Evolutionary conservation across 2,797 vertebrate genomes (phyloP).

Genomic region (Danio jaintianensis): DNA sequence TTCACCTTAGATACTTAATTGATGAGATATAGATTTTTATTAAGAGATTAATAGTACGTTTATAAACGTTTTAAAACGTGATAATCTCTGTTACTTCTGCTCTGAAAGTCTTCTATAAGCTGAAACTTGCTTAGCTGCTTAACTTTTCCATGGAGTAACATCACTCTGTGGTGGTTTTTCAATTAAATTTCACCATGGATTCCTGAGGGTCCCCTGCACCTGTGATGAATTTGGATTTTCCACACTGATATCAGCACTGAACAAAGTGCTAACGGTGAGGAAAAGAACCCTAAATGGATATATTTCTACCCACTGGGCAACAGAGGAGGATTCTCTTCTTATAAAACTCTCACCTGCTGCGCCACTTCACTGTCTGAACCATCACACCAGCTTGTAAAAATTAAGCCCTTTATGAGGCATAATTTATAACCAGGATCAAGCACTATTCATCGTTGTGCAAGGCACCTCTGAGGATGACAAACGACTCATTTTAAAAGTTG

Average conservation of each 20-base stretch:
- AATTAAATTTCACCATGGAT: slow-evolving; percentile 56
- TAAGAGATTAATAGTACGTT: too few relatives aligned
- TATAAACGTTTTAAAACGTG: too few relatives aligned
- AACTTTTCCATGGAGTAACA: slow-evolving; percentile 39
- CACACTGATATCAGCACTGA: slow-evolving; percentile 47
- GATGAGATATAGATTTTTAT: too few relatives aligned
- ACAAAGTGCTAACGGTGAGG: slow-evolving; percentile 46
- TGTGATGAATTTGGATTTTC: slow-evolving; percentile 59
- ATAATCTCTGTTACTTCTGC: background rate
- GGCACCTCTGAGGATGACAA: slow-evolving; percentile 24
- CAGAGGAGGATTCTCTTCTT: slow-evolving; percentile 47
- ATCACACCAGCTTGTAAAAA: slow-evolving; percentile 24
- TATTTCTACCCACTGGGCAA: slow-evolving; percentile 50
- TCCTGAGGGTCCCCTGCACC: slow-evolving; percentile 46
- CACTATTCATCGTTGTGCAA: background rate
- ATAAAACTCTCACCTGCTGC: slow-evolving; percentile 44
- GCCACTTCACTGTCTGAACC: slow-evolving; percentile 42
- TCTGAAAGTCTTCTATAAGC: slow-evolving; percentile 15
- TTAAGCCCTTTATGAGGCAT: slow-evolving; percentile 26
- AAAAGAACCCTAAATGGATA: slow-evolving; percentile 43
- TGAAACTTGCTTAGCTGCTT: slow-evolving; percentile 19
- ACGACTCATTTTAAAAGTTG: slow-evolving; percentile 40
- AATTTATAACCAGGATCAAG: slow-evolving; percentile 31
- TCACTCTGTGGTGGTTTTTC: slow-evolving; percentile 32
- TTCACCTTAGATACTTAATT: background rate